Evolutionary conservation across 2,888 invertebrate genomes (phyloP), one percentile per base, ranked within the genome.

Genomic region (Heliconius cydno): DNA sequence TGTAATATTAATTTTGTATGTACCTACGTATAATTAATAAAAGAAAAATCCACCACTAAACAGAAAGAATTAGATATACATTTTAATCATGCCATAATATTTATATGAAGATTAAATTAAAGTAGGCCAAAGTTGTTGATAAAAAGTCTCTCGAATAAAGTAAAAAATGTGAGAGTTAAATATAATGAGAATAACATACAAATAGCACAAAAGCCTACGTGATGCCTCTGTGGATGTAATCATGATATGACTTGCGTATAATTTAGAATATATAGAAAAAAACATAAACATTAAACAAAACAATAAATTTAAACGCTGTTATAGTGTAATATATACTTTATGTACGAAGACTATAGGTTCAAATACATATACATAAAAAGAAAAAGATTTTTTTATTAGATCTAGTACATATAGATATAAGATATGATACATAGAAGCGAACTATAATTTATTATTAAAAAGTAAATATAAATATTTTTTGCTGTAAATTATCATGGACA

Each of bases 81-180:
- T 70, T 46, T 25, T 15, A 70, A 46, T 46, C 15, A 28, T 19
- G 9, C 70, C 25, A 25, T 70, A 25, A 41, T 70, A n/a, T n/a
- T n/a, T n/a, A 70, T 70, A 70, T 70, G 41, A 46, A 70, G 70
- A 70, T 70, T 70, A 70, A 70, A 25, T 70, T 41, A 70, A 70
- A 70, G 46, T 70, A 70, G 70, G 70, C 70, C 70, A 70, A 46
- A 70, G 70, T 70, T 70, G 41, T 70, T 70, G 41, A 25, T 25
- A 70, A 70, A 70, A 70, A 70, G 19, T 70, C 25, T 25, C 25
- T 46, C 41, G 41, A 46, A 70, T 70, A 70, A 25, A 70, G 41
- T 70, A 70, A 70, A 73, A 73, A 73, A 73, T 73, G 57, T 60
- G n/a, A n/a, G 34, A n/a, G 34, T 57, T 73, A 57, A 60, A 25